A percentile compares a stretch with the other conserved stretches of the same genome.
These are phyloP conservation scores for Musca domestica DNA, from an alignment of 1,140 invertebrate species.

Conservation along the genomic window DNA sequence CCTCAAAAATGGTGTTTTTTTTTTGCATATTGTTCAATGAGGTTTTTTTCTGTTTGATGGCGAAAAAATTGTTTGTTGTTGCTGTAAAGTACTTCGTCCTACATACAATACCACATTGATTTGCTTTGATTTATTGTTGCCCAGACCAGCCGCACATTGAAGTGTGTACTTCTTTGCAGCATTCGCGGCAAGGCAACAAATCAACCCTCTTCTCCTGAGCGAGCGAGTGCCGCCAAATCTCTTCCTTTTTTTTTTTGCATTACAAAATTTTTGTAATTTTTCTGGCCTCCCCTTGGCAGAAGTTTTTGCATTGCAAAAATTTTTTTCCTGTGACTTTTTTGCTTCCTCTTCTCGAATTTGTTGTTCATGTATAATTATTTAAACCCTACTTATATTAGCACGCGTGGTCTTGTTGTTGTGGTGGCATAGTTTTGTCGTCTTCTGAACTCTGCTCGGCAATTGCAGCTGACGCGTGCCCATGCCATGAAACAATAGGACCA, in stretches of 20 bases:
- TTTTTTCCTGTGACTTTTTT: background rate
- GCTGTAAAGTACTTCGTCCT: too few species aligned
- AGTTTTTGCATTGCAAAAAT: background rate
- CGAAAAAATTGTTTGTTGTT: too few species aligned
- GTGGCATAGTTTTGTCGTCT: background rate
- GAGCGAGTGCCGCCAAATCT: too few species aligned
- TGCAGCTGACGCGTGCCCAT: conserved; percentile 18
- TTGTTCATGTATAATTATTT: background rate
- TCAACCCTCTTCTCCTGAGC: background rate
- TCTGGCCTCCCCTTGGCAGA: too few species aligned
- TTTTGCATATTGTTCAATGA: too few species aligned
- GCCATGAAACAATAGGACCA: background rate
- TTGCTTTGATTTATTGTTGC: conserved; percentile 53
- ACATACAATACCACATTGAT: conserved; percentile 37
- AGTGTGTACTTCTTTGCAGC: background rate
- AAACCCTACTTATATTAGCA: conserved; percentile 8
- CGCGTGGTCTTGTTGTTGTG: background rate
- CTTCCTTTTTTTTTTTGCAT: background rate
- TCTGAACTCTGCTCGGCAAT: background rate
- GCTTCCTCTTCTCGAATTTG: background rate
- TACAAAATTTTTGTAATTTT: background rate
- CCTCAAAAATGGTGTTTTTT: too few species aligned
- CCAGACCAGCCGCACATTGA: background rate
- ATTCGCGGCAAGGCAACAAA: background rate
- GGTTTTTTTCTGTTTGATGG: too few species aligned